Evolutionary conservation across 2,113 vertebrate species (phyloP).

Genomic region (Natator depressus): DNA sequence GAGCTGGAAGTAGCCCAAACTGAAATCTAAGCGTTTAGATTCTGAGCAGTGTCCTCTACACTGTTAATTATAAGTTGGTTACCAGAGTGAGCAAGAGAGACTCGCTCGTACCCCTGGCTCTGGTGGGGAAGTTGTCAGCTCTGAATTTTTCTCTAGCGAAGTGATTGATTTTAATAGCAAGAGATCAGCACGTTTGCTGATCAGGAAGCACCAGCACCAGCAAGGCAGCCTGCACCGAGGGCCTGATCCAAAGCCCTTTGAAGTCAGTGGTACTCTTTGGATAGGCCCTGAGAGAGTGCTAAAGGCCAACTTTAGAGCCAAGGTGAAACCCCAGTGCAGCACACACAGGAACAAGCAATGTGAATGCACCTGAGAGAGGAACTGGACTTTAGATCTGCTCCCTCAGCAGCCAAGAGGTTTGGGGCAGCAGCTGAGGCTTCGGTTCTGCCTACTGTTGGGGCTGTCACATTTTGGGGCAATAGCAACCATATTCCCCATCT

Average conservation of each 20-base stretch:
- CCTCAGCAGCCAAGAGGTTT: not conserved
- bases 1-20: conserved; percentile 68
- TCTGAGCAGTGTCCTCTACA: conserved; percentile 52
- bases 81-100: not conserved
- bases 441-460: not conserved
- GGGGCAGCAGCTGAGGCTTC: accelerated
- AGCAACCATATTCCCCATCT: not conserved
- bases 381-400: not conserved
- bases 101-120: accelerated
- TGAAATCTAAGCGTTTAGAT: conserved; percentile 60
- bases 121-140: not conserved
- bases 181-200: not conserved
- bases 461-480: not conserved
- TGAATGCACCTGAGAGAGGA: accelerated
- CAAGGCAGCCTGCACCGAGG: not conserved
- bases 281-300: not conserved
- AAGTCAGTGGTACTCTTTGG: not conserved
- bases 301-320: not conserved
- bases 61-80: conserved; percentile 52
- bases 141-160: accelerated
- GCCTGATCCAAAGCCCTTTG: not conserved
- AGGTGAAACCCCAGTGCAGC: not conserved
- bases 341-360: accelerated
- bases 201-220: not conserved
- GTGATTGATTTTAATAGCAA: not conserved